Conservation (phyloP, 2,113 vertebrate species). For the Sylvicapra grimmia region DNA sequence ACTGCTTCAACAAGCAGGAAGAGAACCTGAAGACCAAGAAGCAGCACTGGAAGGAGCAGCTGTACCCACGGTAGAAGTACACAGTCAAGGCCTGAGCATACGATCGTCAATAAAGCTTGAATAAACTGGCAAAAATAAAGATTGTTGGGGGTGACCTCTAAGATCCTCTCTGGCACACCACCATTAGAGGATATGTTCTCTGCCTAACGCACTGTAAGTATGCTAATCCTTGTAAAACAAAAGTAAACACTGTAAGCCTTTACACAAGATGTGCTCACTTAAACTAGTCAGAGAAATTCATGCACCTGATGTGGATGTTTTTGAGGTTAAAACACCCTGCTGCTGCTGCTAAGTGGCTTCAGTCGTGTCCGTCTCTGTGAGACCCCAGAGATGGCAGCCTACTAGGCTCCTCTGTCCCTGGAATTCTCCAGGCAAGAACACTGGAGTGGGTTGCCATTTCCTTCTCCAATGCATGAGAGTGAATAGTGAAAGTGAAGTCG, state of each 20-base stretch:
- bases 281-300: neutral
- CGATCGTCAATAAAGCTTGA: neutral
- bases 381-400: no score
- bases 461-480: no score
- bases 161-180: neutral
- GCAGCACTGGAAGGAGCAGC: neutral
- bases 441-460: no score
- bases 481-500: no score
- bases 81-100: neutral
- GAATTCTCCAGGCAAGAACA: no score
- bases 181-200: neutral
- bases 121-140: neutral
- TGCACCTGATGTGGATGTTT: neutral
- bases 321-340: neutral
- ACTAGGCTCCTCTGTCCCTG: no score
- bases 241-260: neutral
- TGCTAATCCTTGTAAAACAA: neutral
- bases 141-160: neutral
- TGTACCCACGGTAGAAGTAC: no score
- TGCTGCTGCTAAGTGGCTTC: no score
- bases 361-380: no score
- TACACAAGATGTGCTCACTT: neutral
- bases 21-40: neutral
- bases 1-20: neutral
- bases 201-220: neutral